Base-by-base conservation (phyloP, 2,113 vertebrate genomes). In the Oncorhynchus mykiss region DNA sequence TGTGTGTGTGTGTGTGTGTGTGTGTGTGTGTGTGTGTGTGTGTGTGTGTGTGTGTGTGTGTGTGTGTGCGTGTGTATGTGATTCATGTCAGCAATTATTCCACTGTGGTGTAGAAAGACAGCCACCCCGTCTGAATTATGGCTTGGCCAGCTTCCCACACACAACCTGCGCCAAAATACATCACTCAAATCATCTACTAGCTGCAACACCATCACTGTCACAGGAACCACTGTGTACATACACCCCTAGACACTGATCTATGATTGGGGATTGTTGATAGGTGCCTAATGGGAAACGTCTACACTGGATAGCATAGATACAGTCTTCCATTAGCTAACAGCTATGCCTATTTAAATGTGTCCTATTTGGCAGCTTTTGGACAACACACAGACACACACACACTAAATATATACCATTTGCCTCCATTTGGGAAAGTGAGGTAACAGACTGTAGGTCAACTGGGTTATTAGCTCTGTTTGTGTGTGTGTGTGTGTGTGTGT, bases 131-230 rank as follows among this genome's bases (percentile, higher is more conserved):
- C 18, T n/a, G n/a, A 62, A 62, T 9, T 62, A 62, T 11, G 71
- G 12, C 65, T 62, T 78, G 78, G 72, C 69, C 68, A 5, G 7
- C n/a, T 31, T 72, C 73, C 48, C 59, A 76, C 48, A 72, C 59
- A n/a, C 54, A 72, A 74, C 70, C 34, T 7, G 67, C 14, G 45
- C 68, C 68, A 72, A 51, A 81, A 83, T 65, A 64, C 45, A 51
- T 79, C 48, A 25, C 12, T 72, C 69, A 72, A 54, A 60, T n/a
- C 20, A n/a, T 22, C 59, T 62, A 22, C 73, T 64, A 74, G 74
- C 67, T 74, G 77, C 78, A 74, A 31, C 75, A 62, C 51, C 3
- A 18, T 80, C 64, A 73, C 29, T 71, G 66, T 74, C 77, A 74
- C 57, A 48, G 34, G 27, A 59, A 45, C 14, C 51, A 54, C 51